A percentile compares a stretch with the other conserved stretches of the same genome.
Evolutionary conservation across 2,113 vertebrate species (phyloP).

Genomic region (Junco hyemalis): DNA sequence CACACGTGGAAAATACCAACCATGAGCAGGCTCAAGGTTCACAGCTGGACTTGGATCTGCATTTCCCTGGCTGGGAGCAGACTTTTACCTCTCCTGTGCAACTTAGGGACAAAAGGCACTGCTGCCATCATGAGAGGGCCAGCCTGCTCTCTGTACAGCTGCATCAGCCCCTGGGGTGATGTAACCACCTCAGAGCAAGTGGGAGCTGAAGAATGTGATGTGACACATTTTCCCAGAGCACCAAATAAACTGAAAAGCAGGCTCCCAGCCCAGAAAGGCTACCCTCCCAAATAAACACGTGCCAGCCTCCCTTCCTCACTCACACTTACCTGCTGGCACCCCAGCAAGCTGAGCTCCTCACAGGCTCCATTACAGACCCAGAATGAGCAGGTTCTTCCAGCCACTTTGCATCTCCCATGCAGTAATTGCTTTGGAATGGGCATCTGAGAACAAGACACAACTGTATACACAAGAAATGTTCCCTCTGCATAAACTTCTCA

Average conservation of each 20-base stretch:
- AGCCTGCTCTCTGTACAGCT: neutral
- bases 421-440: conserved; percentile 54
- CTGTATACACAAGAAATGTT: conserved; percentile 49
- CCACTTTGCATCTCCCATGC: neutral
- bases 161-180: neutral
- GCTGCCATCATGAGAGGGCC: neutral
- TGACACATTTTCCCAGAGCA: conserved; percentile 2
- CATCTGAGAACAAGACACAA: conserved; percentile 60
- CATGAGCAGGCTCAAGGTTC: neutral
- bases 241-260: conserved; percentile 51
- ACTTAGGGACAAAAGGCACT: neutral
- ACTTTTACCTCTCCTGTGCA: neutral
- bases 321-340: conserved; percentile 23
- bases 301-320: conserved; percentile 26
- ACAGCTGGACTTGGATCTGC: neutral
- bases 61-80: neutral
- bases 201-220: conserved; percentile 43
- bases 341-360: conserved; percentile 13
- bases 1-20: neutral
- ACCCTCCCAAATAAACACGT: conserved; percentile 37
- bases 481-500: conserved; percentile 53
- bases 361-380: conserved; percentile 5
- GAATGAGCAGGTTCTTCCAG: conserved; percentile 55
- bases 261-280: conserved; percentile 39
- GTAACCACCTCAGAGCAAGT: conserved; percentile 20